These are phyloP conservation scores for Polypedilum pembai DNA, from an alignment of 1,140 invertebrate genomes.

Conservation along the genomic window DNA sequence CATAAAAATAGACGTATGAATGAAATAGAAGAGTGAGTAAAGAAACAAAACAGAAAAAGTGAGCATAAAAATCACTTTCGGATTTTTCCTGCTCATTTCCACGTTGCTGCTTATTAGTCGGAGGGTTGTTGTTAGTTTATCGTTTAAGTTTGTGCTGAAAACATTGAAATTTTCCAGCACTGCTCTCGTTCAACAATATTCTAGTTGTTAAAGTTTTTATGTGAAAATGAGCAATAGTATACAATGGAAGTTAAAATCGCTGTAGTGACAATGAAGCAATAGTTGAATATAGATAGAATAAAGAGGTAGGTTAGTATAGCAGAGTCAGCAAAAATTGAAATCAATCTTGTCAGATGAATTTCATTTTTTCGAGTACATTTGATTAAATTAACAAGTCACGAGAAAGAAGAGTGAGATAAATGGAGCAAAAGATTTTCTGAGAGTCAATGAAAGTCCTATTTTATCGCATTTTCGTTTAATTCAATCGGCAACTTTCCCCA, in stretches of 20 bases:
- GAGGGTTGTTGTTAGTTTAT: conserved; percentile 10
- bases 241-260: too few species aligned
- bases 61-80: too few species aligned
- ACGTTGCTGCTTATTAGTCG: background rate
- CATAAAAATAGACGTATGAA: too few species aligned
- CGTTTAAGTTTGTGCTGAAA: conserved; percentile 15
- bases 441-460: conserved; percentile 22
- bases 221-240: too few species aligned
- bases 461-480: conserved; percentile 9
- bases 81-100: background rate
- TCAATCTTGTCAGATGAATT: background rate
- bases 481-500: conserved; percentile 18
- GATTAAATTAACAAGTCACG: conserved; percentile 15
- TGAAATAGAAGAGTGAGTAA: too few species aligned
- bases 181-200: too few species aligned
- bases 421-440: background rate
- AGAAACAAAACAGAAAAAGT: too few species aligned
- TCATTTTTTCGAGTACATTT: background rate
- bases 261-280: too few species aligned
- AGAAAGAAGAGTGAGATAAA: conserved; percentile 14
- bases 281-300: too few species aligned
- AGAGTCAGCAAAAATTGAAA: background rate
- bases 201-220: too few species aligned
- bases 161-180: background rate
- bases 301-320: too few species aligned